phyloP scores from a whole-genome alignment of 92 coral and sea anemone species.

The Porites rus region DNA sequence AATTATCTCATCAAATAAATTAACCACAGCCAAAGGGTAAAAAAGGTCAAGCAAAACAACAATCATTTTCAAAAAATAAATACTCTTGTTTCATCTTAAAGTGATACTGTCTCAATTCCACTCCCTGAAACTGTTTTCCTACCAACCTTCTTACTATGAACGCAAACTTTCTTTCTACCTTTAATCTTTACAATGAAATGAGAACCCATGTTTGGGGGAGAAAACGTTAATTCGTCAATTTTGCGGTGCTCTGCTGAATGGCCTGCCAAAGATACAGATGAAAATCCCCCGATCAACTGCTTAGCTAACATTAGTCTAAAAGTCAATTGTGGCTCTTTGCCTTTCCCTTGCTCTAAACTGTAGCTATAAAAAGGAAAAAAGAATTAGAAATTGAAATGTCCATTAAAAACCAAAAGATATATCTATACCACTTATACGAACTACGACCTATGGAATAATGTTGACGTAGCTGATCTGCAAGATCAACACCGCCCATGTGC shows the following conservation, averaged over 20 bases:
- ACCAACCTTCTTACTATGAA: slow-evolving; percentile 22
- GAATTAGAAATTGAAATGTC: slow-evolving; percentile 30
- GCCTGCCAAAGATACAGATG: background rate
- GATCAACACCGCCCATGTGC: no score
- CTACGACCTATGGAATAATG: no score
- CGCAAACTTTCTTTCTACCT: slow-evolving; percentile 41
- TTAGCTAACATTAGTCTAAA: slow-evolving; percentile 10
- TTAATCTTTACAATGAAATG: slow-evolving; percentile 31
- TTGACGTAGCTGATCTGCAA: no score
- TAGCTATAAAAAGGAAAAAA: slow-evolving; percentile 15
- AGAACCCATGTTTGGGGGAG: slow-evolving; percentile 10
- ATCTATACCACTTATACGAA: no score
- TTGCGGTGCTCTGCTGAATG: slow-evolving; percentile 38
- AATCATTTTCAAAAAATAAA: no score
- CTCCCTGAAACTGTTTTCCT: slow-evolving; percentile 47
- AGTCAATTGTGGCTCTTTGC: no score
- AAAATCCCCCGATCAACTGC: slow-evolving; percentile 44
- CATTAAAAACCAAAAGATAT: background rate
- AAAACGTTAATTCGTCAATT: slow-evolving; percentile 4
- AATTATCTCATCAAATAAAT: no score
- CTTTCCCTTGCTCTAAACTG: background rate
- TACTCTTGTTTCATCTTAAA: no score
- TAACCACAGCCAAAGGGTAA: no score
- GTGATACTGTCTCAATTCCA: slow-evolving; percentile 20
- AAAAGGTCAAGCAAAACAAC: no score